Conservation (phyloP, 1,140 invertebrate genomes). For the Phthorimaea operculella region DNA sequence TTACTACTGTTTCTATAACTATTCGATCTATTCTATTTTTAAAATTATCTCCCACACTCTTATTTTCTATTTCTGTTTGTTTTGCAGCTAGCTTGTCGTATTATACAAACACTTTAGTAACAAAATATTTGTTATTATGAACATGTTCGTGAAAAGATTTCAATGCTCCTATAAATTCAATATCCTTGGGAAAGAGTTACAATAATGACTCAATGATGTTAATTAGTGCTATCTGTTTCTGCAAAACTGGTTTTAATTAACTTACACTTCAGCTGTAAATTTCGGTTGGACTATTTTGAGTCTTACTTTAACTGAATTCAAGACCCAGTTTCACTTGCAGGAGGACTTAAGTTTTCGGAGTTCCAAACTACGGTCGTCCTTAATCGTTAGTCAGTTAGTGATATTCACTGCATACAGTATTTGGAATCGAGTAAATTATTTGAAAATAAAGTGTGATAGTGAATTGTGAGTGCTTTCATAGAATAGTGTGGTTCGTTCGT, state of each 20-base stretch:
- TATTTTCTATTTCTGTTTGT: too few species aligned
- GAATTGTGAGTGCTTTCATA: too few species aligned
- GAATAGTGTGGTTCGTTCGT: too few species aligned
- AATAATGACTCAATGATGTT: slow-evolving; percentile 24
- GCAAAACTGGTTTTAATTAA: slow-evolving; percentile 44
- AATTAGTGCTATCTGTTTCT: slow-evolving; percentile 48
- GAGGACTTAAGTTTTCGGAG: too few species aligned
- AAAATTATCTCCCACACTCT: too few species aligned
- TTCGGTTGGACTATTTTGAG: background rate
- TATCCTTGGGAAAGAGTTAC: background rate
- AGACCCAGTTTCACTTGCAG: background rate
- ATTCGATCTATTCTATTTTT: background rate
- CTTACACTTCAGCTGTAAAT: slow-evolving; percentile 28
- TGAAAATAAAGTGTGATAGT: slow-evolving; percentile 13
- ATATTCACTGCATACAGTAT: slow-evolving; percentile 30
- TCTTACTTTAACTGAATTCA: background rate
- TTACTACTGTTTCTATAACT: background rate
- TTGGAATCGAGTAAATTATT: slow-evolving; percentile 19
- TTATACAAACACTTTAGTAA: too few species aligned
- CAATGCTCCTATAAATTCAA: background rate
- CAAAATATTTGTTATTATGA: too few species aligned
- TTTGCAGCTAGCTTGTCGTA: too few species aligned
- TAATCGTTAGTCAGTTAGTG: slow-evolving; percentile 39
- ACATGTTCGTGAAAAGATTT: too few species aligned
- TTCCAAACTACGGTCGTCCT: slow-evolving; percentile 21